phyloP scores from a whole-genome alignment of 2,113 vertebrate species.

The Polypterus bichir region DNA sequence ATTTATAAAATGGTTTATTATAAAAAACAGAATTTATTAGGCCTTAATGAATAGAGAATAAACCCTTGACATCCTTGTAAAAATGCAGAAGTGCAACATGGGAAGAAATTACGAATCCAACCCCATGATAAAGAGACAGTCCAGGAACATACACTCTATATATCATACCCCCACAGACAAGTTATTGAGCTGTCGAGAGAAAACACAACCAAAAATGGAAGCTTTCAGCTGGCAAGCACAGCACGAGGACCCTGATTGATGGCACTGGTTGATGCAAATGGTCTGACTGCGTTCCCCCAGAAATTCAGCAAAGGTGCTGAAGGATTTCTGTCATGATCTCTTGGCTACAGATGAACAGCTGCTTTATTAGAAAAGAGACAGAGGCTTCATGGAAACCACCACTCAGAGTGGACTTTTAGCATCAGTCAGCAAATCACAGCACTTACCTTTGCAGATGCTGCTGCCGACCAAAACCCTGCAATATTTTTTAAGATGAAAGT shows the following conservation, averaged over 20 bases:
- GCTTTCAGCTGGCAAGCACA: conserved; percentile 50
- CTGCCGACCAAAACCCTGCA: neutral
- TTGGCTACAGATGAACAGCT: conserved; percentile 58
- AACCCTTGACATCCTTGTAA: conserved; percentile 3
- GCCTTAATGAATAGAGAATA: too few species aligned
- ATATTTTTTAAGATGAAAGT: neutral
- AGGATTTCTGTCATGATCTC: conserved; percentile 54
- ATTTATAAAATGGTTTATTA: too few species aligned
- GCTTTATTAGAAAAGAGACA: conserved; percentile 48
- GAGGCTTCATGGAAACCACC: conserved; percentile 29
- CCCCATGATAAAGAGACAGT: conserved; percentile 46
- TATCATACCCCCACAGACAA: conserved; percentile 58
- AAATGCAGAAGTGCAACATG: neutral
- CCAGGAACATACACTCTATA: conserved; percentile 47
- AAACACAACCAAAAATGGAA: conserved; percentile 60
- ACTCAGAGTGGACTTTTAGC: too few species aligned
- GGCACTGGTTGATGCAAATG: conserved; percentile 56
- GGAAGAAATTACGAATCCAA: conserved; percentile 31
- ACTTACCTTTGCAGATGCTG: conserved; percentile 1
- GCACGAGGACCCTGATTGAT: conserved; percentile 57
- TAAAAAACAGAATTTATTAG: too few species aligned
- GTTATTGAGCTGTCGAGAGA: conserved; percentile 68
- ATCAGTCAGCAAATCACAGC: neutral
- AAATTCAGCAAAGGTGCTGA: conserved; percentile 52
- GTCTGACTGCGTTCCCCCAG: conserved; percentile 51